Evolutionary conservation across 2,113 vertebrate genomes (phyloP).

Genomic region (Callipepla californica): DNA sequence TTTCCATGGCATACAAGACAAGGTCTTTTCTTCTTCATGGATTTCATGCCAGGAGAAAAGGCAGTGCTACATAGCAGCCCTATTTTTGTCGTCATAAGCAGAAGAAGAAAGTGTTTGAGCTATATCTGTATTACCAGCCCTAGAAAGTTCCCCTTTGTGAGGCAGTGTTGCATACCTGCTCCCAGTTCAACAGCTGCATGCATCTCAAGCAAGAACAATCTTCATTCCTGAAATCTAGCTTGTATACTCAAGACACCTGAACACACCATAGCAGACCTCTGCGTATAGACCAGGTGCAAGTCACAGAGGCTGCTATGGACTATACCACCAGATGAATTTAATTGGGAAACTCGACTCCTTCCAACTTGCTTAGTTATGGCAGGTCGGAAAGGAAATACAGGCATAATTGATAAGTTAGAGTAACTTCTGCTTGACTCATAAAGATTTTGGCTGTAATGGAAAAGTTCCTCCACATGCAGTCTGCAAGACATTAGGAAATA

Average conservation of each 20-base stretch:
- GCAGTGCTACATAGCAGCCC: not conserved
- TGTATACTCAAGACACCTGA: not conserved
- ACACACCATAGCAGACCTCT: not conserved
- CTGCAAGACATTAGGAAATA: not conserved
- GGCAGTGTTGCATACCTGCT: not conserved
- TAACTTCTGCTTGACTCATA: not conserved
- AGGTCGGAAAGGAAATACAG: not conserved
- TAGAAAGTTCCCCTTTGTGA: not conserved
- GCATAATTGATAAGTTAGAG: not conserved
- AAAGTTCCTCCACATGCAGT: not conserved
- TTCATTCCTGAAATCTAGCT: not conserved
- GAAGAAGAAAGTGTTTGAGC: not conserved
- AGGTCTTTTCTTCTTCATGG: not conserved
- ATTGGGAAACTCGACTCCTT: not conserved
- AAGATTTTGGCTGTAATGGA: not conserved
- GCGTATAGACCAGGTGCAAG: not conserved
- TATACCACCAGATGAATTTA: not conserved
- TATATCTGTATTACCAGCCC: not conserved
- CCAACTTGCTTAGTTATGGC: not conserved
- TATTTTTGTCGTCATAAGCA: not conserved
- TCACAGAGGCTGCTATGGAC: not conserved
- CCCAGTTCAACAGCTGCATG: not conserved
- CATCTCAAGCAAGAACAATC: not conserved
- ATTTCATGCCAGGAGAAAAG: not conserved
- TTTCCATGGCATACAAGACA: not conserved